These are phyloP conservation scores for Tetrapedia diversipes DNA, from an alignment of 2,888 invertebrate species.

Conservation along the genomic window DNA sequence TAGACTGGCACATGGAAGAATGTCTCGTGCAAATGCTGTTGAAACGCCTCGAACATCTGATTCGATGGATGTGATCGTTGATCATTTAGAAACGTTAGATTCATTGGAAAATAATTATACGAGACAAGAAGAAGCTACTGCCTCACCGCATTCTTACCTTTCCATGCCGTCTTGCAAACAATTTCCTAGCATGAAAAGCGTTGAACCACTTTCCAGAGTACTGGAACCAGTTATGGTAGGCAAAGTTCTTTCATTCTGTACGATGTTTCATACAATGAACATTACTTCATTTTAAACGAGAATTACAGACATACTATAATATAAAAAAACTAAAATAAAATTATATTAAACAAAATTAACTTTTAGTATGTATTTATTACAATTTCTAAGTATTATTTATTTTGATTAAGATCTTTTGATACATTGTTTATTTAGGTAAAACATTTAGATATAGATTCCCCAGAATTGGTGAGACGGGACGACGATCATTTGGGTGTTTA, in stretches of 20 bases:
- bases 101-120: slow-evolving; percentile 73
- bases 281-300: not conserved
- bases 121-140: slow-evolving; percentile 72
- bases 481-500: slow-evolving; percentile 53
- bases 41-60: slow-evolving; percentile 75
- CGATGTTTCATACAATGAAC: not conserved
- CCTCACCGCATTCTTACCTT: slow-evolving; percentile 89
- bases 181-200: slow-evolving; percentile 91
- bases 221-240: slow-evolving; percentile 90
- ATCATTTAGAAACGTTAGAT: slow-evolving; percentile 69
- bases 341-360: not conserved
- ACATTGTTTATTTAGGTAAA: slow-evolving; percentile 67
- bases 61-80: slow-evolving; percentile 70
- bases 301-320: not conserved
- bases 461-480: slow-evolving; percentile 70
- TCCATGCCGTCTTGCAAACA: slow-evolving; percentile 94
- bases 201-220: slow-evolving; percentile 91
- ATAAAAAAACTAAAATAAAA: not conserved
- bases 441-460: slow-evolving; percentile 78
- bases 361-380: not conserved
- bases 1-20: slow-evolving; percentile 59
- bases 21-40: slow-evolving; percentile 68
- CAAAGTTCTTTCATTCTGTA: not conserved
- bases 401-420: not conserved
- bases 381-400: not conserved